A percentile compares a stretch with the other conserved stretches of the same genome.
phyloP scores from a whole-genome alignment of 2,888 invertebrate species.

The Apomyelois bistriatella region DNA sequence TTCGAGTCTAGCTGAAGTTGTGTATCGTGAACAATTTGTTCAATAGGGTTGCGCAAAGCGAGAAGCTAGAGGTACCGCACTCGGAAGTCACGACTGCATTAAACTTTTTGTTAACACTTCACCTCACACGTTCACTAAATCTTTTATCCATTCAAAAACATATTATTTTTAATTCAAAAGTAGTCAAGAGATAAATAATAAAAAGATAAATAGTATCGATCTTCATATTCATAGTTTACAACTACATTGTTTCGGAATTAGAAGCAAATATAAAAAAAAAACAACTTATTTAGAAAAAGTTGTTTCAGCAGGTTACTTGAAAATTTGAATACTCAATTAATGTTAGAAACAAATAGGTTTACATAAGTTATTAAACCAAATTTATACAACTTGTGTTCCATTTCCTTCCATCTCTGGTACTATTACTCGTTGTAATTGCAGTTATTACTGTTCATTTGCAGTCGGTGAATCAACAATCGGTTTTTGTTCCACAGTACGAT shows the following conservation, averaged over 20 bases:
- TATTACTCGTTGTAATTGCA: conserved; percentile 21
- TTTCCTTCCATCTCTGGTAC: neutral
- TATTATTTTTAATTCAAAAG: neutral
- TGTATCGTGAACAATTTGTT: conserved; percentile 20
- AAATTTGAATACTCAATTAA: no score
- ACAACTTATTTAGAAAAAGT: no score
- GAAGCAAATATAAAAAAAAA: no score
- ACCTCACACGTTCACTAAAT: conserved; percentile 8
- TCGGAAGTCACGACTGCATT: conserved; percentile 24
- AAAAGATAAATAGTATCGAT: no score
- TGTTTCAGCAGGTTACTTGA: no score
- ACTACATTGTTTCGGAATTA: no score
- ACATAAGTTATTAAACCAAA: neutral
- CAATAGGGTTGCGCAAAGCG: conserved; percentile 21
- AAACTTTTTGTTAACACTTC: conserved; percentile 16
- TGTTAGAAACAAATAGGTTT: no score
- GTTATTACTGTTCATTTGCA: conserved; percentile 27
- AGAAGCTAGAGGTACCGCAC: conserved; percentile 12
- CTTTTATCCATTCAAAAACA: no score
- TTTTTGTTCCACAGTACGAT: conserved; percentile 1
- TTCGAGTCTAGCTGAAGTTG: conserved; percentile 9
- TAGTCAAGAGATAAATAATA: no score
- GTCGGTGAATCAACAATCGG: conserved; percentile 20
- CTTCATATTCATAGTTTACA: no score
- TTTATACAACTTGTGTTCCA: neutral